These are phyloP conservation scores for Trididemnum clinides DNA, from an alignment of 23 tunicate genomes.

Conservation along the genomic window DNA sequence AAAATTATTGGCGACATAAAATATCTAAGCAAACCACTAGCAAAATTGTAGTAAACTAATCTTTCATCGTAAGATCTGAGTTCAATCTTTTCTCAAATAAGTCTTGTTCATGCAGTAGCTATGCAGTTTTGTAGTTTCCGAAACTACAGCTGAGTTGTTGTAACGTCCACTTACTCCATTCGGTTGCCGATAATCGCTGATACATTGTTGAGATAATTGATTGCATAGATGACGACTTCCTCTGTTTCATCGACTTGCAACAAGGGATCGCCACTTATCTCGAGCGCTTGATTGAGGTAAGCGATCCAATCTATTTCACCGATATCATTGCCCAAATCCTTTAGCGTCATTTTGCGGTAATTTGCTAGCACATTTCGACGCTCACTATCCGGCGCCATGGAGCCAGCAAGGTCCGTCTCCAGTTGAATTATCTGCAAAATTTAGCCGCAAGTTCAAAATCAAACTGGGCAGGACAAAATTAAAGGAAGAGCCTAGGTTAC, in stretches of 20 bases:
- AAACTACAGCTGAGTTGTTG: too few species aligned
- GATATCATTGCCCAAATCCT: conserved; percentile 24
- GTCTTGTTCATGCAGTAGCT: too few species aligned
- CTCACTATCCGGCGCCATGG: conserved; percentile 64
- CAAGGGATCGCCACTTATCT: not conserved
- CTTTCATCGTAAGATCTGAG: too few species aligned
- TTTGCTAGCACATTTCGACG: conserved; percentile 62
- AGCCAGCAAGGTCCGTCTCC: conserved; percentile 60
- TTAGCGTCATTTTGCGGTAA: conserved; percentile 58
- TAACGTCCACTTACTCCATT: conserved; percentile 58
- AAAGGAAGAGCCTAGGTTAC: too few species aligned
- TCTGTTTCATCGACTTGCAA: not conserved
- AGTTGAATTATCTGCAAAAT: conserved; percentile 69
- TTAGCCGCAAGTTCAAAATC: too few species aligned
- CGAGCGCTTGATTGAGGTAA: conserved; percentile 38
- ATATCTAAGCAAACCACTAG: too few species aligned
- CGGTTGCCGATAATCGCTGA: conserved; percentile 26
- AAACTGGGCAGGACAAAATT: too few species aligned
- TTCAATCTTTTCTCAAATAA: too few species aligned
- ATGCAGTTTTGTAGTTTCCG: too few species aligned
- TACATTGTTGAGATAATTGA: conserved; percentile 59
- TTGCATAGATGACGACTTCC: conserved; percentile 66
- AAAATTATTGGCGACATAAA: too few species aligned
- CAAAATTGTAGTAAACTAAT: too few species aligned
- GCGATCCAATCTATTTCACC: conserved; percentile 51